Base-by-base conservation (phyloP, 1,140 invertebrate species). In the Penaeus japonicus region DNA sequence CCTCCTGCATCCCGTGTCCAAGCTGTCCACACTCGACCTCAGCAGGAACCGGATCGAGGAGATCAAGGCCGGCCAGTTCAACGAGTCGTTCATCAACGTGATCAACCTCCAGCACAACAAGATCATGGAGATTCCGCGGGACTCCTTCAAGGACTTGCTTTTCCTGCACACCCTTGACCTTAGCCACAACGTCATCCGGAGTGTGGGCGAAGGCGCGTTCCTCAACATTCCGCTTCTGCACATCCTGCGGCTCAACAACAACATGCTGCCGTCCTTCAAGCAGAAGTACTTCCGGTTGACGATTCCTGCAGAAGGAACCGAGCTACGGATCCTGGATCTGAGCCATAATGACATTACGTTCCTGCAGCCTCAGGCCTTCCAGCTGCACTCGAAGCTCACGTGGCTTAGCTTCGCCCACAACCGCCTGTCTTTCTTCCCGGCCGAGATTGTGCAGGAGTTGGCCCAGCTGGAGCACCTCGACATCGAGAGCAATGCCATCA, bases 391-490 rank as follows among this genome's bases (percentile, higher is more conserved):
- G 0, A 93, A 95, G 47, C 91, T 98, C 27, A 94, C 94, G 73
- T 93, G 94, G 91, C 94, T 98, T 17, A 94, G 94, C 79, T 94
- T 96, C 0, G 93, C 94, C 0, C 93, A 94, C 73, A 98, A 98
- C 92, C 95, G 95, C 91, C 96, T 97, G 89, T 95, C 95, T 84
- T 95, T 96, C 91, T 97, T 97, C 92, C 96, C 96, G 0, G 95
- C 96, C 18, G 96, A 97, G 92, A 93, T 97, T 59, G 95, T 97
- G 84, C 77, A 94, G 94, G n/a, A 91, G 89, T 39, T 90, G 35
- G 91, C n/a, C 15, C 32, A 90, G 30, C 79, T 92, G 24, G 80
- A 87, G 91, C 92, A 93, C 78, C 92, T 98, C 0, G 95, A 97
- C 92, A 92, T 98, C n/a, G 95, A 95, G 2, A 92, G 94, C 0